A percentile compares a stretch with the other conserved stretches of the same genome.
Conservation (phyloP, 2,797 vertebrate genomes). For the Centroberyx gerrardi region DNA sequence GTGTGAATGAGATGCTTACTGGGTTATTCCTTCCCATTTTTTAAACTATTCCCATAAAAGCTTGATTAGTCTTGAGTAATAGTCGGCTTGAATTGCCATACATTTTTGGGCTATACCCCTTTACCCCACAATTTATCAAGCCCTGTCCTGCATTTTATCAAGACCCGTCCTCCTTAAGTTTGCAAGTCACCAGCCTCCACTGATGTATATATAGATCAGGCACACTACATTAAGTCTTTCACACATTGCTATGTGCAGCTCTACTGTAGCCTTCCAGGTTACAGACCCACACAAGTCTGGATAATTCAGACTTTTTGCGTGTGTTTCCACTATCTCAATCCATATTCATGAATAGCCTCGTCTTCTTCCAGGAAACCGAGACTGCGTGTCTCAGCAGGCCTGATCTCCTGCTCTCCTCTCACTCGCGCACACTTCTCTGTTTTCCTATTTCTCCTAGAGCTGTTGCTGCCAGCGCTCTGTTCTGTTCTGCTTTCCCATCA, state of each 20-base stretch:
- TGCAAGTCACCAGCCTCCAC: no score
- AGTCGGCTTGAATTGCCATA: no score
- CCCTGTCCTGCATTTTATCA: no score
- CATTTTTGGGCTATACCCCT: no score
- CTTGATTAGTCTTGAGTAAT: no score
- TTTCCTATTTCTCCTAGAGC: slow-evolving; percentile 14
- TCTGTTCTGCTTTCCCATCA: slow-evolving; percentile 24
- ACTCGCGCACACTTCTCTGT: slow-evolving; percentile 32
- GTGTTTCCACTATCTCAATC: slow-evolving; percentile 8
- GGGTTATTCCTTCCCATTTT: no score
- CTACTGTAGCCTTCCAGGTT: not conserved
- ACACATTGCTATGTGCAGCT: not conserved
- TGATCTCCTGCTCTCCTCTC: slow-evolving; percentile 34
- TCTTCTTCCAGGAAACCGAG: slow-evolving; percentile 26
- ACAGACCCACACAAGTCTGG: not conserved
- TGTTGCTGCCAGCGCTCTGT: slow-evolving; percentile 21
- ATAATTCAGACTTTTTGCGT: slow-evolving; percentile 4
- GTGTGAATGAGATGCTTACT: no score
- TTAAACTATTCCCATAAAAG: no score
- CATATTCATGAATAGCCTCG: slow-evolving; percentile 26
- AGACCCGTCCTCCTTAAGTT: no score
- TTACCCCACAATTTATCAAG: no score
- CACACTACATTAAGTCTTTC: no score
- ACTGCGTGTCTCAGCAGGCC: slow-evolving; percentile 31
- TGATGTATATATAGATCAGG: no score